Evolutionary conservation across 2,797 vertebrate genomes (phyloP).

Genomic region (Platalea minor): DNA sequence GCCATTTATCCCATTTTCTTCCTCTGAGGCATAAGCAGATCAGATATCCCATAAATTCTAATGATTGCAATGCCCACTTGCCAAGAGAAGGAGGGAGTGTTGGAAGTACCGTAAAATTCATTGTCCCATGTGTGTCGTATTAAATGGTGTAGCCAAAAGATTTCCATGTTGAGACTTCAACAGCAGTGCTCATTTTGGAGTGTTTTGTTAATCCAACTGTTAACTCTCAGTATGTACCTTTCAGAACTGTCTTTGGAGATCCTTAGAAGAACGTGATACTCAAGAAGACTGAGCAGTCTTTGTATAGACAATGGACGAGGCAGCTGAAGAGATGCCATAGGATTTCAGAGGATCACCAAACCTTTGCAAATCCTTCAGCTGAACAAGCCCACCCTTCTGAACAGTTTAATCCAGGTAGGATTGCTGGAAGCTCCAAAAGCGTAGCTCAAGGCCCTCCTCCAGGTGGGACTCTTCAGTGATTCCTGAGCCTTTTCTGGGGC

Average conservation of each 20-base stretch:
- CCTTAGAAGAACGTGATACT: not conserved
- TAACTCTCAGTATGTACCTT: not conserved
- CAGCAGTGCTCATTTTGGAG: not conserved
- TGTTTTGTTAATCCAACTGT: not conserved
- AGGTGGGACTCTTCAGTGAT: not conserved
- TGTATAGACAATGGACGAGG: not conserved
- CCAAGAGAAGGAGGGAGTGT: not conserved
- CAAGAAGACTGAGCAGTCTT: not conserved
- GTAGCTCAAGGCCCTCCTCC: not conserved
- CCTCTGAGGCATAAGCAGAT: conserved; percentile 1
- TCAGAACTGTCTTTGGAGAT: not conserved
- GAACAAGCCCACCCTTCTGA: not conserved
- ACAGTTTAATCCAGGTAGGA: not conserved
- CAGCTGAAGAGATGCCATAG: not conserved
- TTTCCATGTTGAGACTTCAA: not conserved
- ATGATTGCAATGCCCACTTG: not conserved
- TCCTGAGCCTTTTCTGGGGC: not conserved
- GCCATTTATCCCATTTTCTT: not conserved
- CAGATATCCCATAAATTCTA: conserved; percentile 14
- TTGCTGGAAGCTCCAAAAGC: not conserved
- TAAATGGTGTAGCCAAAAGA: not conserved
- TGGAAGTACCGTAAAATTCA: not conserved
- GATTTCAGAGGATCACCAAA: not conserved
- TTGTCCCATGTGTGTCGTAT: not conserved
- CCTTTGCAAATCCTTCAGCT: not conserved